phyloP scores from a whole-genome alignment of 1,140 invertebrate species.

The Pristionchus pacificus region DNA sequence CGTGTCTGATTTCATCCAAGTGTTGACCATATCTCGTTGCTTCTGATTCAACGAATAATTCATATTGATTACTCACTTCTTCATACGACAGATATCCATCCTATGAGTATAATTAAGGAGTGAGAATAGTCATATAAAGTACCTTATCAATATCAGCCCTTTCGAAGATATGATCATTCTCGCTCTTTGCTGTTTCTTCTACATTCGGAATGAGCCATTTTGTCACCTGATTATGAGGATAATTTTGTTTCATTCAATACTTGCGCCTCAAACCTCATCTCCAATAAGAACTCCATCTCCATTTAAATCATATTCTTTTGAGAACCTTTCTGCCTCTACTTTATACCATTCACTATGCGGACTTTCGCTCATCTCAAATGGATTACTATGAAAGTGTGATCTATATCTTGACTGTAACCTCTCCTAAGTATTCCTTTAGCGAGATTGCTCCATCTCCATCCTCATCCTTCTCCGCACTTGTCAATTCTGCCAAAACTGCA shows the following conservation, averaged over 20 bases:
- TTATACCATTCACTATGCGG: constrained; percentile 17
- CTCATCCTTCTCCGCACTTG: constrained; percentile 10
- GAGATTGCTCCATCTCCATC: constrained; percentile 21
- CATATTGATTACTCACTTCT: constrained; percentile 12
- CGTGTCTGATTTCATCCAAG: constrained; percentile 12
- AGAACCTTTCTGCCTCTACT: constrained; percentile 17
- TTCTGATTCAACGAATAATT: constrained; percentile 13
- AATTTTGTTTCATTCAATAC: too few relatives aligned
- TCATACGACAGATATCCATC: constrained; percentile 19
- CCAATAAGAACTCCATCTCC: constrained; percentile 19
- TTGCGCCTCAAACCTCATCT: too few relatives aligned
- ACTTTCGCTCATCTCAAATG: constrained; percentile 4
- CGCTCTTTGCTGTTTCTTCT: constrained; percentile 6
- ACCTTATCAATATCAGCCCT: constrained; percentile 8
- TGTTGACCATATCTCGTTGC: constrained; percentile 18
- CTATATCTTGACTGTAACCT: too few relatives aligned
- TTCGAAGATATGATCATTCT: constrained; percentile 4
- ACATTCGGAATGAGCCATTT: constrained; percentile 12
- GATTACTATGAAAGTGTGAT: too few relatives aligned
- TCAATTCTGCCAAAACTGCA: constrained; percentile 8
- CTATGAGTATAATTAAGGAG: too few relatives aligned
- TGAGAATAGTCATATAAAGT: neutral
- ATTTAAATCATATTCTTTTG: constrained; percentile 9
- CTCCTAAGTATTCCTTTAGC: constrained; percentile 16
- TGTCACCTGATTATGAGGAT: neutral